Evolutionary conservation across 1,140 invertebrate genomes (phyloP).

Genomic region (Calycopis cecrops): DNA sequence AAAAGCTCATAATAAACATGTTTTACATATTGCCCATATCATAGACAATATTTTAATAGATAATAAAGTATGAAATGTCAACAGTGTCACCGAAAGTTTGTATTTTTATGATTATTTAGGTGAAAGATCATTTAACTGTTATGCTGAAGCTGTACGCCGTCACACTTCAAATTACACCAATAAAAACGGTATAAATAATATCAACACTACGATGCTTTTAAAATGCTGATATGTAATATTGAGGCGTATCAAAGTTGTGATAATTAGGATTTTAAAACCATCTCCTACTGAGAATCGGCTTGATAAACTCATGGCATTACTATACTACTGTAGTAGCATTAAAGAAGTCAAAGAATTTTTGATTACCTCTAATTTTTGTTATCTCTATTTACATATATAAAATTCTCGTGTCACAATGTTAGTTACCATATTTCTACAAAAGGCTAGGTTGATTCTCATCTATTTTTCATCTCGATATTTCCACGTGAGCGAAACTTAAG

Average conservation of each 20-base stretch:
- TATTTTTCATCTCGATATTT: too few species aligned
- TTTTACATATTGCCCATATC: conserved; percentile 3
- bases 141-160: conserved; percentile 28
- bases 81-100: neutral
- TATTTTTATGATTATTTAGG: conserved; percentile 10
- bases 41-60: conserved; percentile 9
- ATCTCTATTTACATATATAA: too few species aligned
- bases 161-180: conserved; percentile 50
- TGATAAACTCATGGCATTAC: neutral
- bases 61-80: conserved; percentile 9
- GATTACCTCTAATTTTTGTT: neutral
- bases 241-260: neutral
- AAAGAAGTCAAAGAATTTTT: neutral
- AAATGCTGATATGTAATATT: conserved; percentile 1
- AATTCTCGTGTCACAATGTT: too few species aligned
- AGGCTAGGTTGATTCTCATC: too few species aligned
- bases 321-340: neutral
- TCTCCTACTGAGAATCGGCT: neutral
- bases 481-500: too few species aligned
- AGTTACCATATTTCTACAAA: too few species aligned
- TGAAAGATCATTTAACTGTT: conserved; percentile 21
- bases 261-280: conserved; percentile 6
- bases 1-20: neutral
- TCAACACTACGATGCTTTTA: conserved; percentile 22
- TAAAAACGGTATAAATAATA: conserved; percentile 52